These are phyloP conservation scores for Sebastes iracundus DNA, from an alignment of 2,797 vertebrate genomes.

Conservation along the genomic window DNA sequence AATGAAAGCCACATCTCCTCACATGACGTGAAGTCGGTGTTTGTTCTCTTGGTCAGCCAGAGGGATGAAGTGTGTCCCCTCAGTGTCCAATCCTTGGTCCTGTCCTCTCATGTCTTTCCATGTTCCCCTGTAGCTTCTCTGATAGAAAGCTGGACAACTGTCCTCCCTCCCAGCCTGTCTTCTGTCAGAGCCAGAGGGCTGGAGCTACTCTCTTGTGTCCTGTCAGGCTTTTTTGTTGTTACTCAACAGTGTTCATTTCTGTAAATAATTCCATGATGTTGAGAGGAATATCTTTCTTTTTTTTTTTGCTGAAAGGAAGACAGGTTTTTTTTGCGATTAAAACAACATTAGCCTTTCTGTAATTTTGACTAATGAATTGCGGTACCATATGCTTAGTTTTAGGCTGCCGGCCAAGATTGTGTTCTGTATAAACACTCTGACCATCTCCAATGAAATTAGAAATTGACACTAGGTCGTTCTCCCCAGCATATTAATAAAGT, in stretches of 20 bases:
- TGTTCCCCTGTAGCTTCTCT: not conserved
- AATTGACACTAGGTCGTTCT: not conserved
- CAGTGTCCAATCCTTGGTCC: not conserved
- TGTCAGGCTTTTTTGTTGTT: not conserved
- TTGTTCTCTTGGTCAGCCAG: conserved; percentile 2
- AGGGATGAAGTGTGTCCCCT: conserved; percentile 8
- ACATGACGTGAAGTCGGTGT: conserved; percentile 2
- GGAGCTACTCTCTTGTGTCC: conserved; percentile 14
- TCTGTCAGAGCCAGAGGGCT: not conserved
- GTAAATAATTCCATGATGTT: too few species aligned
- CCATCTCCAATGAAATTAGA: not conserved
- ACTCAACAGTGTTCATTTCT: not conserved
- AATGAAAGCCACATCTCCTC: conserved; percentile 10
- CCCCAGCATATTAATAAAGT: not conserved
- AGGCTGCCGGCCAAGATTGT: not conserved
- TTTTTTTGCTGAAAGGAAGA: not conserved
- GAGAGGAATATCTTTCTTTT: not conserved
- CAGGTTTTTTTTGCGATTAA: too few species aligned
- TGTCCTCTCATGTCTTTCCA: conserved; percentile 8
- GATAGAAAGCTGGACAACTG: conserved; percentile 21
- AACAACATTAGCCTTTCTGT: not conserved
- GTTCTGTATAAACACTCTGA: not conserved
- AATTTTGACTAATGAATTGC: not conserved
- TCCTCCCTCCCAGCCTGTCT: conserved; percentile 7
- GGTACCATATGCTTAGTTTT: not conserved